These are phyloP conservation scores for Globodera ellingtonae DNA, from an alignment of 1,140 invertebrate genomes.

Conservation along the genomic window DNA sequence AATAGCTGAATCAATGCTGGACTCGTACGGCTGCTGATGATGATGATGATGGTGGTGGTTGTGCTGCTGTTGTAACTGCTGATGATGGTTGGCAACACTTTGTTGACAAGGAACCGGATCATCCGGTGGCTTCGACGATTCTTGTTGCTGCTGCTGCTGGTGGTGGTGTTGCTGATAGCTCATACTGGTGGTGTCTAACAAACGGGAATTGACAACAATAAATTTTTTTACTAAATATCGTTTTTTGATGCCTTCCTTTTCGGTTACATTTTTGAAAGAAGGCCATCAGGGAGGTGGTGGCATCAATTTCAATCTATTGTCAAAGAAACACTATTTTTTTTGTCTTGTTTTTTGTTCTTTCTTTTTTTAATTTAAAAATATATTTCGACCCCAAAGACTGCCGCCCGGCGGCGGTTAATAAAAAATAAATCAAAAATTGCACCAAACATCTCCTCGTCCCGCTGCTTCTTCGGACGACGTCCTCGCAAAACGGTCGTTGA, in stretches of 20 bases:
- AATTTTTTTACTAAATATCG: background rate
- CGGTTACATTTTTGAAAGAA: no score
- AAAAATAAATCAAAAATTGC: background rate
- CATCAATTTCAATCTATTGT: no score
- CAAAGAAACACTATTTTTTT: no score
- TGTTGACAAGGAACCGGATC: background rate
- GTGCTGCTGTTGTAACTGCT: background rate
- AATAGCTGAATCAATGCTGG: slow-evolving; percentile 9
- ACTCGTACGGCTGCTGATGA: background rate
- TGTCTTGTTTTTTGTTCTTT: no score
- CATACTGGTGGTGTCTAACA: background rate
- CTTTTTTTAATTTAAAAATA: background rate
- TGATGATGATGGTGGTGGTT: background rate
- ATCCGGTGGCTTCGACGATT: slow-evolving; percentile 18
- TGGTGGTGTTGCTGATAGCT: background rate
- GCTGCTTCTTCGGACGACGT: background rate
- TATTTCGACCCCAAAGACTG: background rate
- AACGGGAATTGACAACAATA: background rate
- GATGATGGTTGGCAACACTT: background rate
- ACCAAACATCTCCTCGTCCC: background rate
- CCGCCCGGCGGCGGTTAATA: background rate
- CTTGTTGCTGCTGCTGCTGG: background rate
- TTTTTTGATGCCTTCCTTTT: no score
- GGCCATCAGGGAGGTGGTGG: no score
- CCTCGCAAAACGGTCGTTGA: background rate